A percentile compares a stretch with the other conserved stretches of the same genome.
These are phyloP conservation scores for Drosophila gunungcola DNA, from an alignment of 1,140 invertebrate genomes.

Conservation along the genomic window DNA sequence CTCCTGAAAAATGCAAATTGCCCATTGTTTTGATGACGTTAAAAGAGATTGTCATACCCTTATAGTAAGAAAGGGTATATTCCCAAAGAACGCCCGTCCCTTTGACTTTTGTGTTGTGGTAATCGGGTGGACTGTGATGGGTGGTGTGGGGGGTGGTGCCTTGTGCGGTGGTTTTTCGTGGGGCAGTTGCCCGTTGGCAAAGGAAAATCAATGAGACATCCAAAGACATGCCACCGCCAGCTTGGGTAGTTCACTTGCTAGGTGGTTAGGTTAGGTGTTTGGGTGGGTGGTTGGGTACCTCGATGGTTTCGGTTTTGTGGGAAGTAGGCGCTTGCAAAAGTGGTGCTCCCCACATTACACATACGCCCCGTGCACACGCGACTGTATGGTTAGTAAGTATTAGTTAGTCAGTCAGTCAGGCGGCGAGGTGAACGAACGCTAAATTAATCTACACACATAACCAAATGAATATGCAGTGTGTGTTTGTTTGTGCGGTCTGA, in stretches of 20 bases:
- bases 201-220: conserved; percentile 61
- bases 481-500: conserved; percentile 18
- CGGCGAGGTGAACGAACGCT: conserved; percentile 69
- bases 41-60: conserved; percentile 5
- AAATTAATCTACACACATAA: conserved; percentile 60
- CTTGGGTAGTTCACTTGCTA: conserved; percentile 19
- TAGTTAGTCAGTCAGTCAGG: conserved; percentile 47
- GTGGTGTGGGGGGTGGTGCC: background rate
- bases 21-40: conserved; percentile 1
- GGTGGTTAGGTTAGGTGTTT: conserved; percentile 8
- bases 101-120: conserved; percentile 24
- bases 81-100: conserved; percentile 21
- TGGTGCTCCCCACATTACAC: conserved; percentile 54
- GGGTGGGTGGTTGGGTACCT: conserved; percentile 9
- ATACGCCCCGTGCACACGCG: conserved; percentile 51
- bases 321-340: conserved; percentile 58
- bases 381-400: conserved; percentile 27
- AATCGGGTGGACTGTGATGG: conserved; percentile 9
- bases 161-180: conserved; percentile 4
- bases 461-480: conserved; percentile 40
- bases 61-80: conserved; percentile 17
- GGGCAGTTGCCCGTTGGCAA: conserved; percentile 24
- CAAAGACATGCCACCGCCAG: conserved; percentile 34
- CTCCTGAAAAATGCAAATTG: conserved; percentile 8
- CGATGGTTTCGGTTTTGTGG: conserved; percentile 27